Evolutionary conservation across 2,797 vertebrate species (phyloP).

Genomic region (Anguilla anguilla): DNA sequence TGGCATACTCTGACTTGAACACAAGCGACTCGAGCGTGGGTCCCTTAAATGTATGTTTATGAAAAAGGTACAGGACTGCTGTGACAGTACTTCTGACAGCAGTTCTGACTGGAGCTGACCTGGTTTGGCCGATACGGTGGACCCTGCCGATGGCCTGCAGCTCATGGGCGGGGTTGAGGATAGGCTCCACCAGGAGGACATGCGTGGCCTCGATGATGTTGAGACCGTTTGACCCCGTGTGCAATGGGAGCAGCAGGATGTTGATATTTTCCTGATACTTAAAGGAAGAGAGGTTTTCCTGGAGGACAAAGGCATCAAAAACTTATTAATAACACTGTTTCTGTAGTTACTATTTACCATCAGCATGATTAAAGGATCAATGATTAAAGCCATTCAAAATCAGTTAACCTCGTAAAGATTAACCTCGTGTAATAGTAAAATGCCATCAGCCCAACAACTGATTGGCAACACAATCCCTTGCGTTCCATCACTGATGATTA

Average conservation of each 20-base stretch:
- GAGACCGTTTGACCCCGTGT: constrained; percentile 95
- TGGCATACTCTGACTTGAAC: too few relatives aligned
- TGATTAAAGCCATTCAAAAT: background rate
- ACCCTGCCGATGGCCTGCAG: constrained; percentile 97
- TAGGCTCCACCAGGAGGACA: constrained; percentile 93
- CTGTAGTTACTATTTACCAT: background rate
- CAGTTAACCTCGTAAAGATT: background rate
- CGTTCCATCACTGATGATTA: background rate
- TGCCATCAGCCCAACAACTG: background rate
- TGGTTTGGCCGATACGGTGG: constrained; percentile 96
- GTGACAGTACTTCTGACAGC: background rate
- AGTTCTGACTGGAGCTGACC: constrained; percentile 69
- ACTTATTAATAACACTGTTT: background rate
- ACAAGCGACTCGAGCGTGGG: too few relatives aligned
- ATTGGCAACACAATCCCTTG: background rate
- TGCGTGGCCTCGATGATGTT: constrained; percentile 98
- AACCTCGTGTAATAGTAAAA: background rate
- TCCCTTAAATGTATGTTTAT: too few relatives aligned
- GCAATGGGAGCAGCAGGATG: constrained; percentile 94
- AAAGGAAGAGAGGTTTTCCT: constrained; percentile 97
- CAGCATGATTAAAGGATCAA: background rate
- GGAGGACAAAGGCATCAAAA: constrained; percentile 46
- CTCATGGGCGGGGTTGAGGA: constrained; percentile 95
- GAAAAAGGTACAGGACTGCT: background rate
- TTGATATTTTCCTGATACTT: constrained; percentile 94